Evolutionary conservation across 2,113 vertebrate species (phyloP).

Genomic region (Labrus mixtus): DNA sequence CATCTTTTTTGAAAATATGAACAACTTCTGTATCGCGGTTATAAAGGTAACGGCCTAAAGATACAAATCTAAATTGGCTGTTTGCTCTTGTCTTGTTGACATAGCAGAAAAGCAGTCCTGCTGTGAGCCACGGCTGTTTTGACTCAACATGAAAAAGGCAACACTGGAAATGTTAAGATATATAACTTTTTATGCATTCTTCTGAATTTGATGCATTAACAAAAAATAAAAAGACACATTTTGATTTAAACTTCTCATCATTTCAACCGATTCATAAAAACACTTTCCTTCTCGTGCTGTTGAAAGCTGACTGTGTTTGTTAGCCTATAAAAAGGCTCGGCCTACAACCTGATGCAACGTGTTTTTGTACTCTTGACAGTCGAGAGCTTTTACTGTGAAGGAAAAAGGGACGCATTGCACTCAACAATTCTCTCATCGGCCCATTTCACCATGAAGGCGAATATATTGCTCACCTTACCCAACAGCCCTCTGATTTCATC

Average conservation of each 20-base stretch:
- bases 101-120: neutral
- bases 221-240: no score
- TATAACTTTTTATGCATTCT: neutral
- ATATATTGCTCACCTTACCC: constrained; percentile 58
- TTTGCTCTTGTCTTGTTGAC: neutral
- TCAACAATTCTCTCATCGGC: constrained; percentile 32
- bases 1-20: neutral
- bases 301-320: constrained; percentile 34
- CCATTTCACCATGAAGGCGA: constrained; percentile 55
- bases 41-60: neutral
- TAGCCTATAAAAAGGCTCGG: constrained; percentile 25
- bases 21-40: no score
- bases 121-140: neutral
- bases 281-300: neutral
- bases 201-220: no score
- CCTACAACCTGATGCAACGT: constrained; percentile 43
- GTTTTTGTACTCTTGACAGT: constrained; percentile 65
- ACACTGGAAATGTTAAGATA: no score
- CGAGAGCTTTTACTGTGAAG: constrained; percentile 52
- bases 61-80: neutral
- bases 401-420: constrained; percentile 52
- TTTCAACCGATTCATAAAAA: constrained; percentile 6
- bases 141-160: neutral
- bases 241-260: neutral
- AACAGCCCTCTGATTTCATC: constrained; percentile 65